These are phyloP conservation scores for Timema podura DNA, from an alignment of 2,888 invertebrate genomes.

Conservation along the genomic window DNA sequence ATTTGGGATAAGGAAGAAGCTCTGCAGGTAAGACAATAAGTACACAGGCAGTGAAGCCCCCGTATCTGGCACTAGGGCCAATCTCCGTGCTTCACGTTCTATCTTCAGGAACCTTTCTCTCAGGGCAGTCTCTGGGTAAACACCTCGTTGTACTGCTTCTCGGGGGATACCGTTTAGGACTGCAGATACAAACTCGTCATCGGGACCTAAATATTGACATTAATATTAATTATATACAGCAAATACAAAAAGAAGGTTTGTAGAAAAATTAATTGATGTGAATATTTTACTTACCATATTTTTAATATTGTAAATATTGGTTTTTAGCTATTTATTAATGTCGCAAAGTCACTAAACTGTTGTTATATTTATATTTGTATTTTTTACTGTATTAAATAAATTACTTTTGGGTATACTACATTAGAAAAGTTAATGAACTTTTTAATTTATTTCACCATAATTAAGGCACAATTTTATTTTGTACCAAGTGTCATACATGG, in stretches of 20 bases:
- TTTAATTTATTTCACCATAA: too few species aligned
- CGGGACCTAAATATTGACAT: slow-evolving; percentile 50
- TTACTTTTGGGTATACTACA: too few species aligned
- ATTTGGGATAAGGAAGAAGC: slow-evolving; percentile 69
- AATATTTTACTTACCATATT: background rate
- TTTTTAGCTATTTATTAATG: background rate
- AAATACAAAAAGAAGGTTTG: background rate
- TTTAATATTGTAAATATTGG: background rate
- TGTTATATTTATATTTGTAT: too few species aligned
- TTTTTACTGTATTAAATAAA: too few species aligned
- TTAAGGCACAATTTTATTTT: too few species aligned
- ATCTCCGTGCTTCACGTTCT: slow-evolving; percentile 72
- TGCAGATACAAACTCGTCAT: slow-evolving; percentile 74
- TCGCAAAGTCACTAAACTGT: background rate
- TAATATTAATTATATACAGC: background rate
- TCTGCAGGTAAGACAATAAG: slow-evolving; percentile 84
- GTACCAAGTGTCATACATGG: too few species aligned
- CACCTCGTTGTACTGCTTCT: slow-evolving; percentile 73
- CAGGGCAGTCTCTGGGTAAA: slow-evolving; percentile 82
- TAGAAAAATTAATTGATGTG: background rate
- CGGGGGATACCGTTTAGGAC: slow-evolving; percentile 74
- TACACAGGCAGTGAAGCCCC: slow-evolving; percentile 83
- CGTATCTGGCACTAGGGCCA: slow-evolving; percentile 81
- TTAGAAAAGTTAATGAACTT: too few species aligned
- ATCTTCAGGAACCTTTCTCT: slow-evolving; percentile 80